A percentile compares a stretch with the other conserved stretches of the same genome.
phyloP scores from a whole-genome alignment of 2,888 invertebrate genomes.

The Galeruca laticollis region DNA sequence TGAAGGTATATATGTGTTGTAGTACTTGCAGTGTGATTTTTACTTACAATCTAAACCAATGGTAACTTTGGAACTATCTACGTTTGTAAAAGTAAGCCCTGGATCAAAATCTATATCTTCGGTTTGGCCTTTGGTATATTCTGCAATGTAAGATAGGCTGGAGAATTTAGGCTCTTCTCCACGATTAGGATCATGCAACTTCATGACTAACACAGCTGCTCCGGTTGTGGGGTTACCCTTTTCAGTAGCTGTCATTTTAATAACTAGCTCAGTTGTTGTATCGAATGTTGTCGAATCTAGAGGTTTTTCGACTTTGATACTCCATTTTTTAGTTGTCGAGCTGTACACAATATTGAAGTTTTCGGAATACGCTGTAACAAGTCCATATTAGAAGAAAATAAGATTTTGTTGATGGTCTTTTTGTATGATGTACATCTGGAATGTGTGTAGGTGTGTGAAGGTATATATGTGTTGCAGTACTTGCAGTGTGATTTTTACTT shows the following conservation, averaged over 20 bases:
- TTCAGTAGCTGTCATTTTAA: constrained; percentile 22
- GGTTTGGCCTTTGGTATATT: constrained; percentile 38
- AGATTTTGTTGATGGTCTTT: background rate
- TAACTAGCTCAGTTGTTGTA: constrained; percentile 19
- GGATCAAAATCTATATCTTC: constrained; percentile 40
- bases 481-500: constrained; percentile 21
- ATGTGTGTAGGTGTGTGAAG: background rate
- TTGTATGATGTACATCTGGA: too few species aligned
- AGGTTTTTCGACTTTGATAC: constrained; percentile 8
- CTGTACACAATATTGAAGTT: constrained; percentile 30
- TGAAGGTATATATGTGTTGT: background rate
- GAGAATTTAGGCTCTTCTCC: constrained; percentile 43
- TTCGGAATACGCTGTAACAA: constrained; percentile 35
- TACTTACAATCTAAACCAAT: constrained; percentile 33
- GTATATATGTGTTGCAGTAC: background rate
- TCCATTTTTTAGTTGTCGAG: background rate
- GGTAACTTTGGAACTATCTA: constrained; percentile 34
- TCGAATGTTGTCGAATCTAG: background rate
- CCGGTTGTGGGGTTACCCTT: constrained; percentile 2
- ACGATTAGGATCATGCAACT: background rate
- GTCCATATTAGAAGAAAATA: too few species aligned
- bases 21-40: background rate
- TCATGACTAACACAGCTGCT: constrained; percentile 26
- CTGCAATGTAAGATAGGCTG: constrained; percentile 41
- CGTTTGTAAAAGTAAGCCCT: constrained; percentile 41